phyloP scores from a whole-genome alignment of 2,113 vertebrate genomes.

The Vidua chalybeata region DNA sequence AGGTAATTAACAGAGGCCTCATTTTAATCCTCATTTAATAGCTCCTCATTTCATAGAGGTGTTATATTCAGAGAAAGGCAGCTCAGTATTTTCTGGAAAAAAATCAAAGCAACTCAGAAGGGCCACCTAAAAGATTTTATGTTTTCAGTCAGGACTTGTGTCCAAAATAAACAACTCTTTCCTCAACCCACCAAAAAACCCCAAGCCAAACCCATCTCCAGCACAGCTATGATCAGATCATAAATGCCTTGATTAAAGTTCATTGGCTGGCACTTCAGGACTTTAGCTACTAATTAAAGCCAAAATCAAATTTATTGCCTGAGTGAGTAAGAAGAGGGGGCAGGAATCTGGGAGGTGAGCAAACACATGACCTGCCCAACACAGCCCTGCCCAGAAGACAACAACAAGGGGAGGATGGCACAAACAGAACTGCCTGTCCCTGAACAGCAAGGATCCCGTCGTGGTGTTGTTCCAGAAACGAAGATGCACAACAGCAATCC shows the following conservation, averaged over 20 bases:
- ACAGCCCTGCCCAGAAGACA: neutral
- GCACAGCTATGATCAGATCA: neutral
- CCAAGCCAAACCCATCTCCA: neutral
- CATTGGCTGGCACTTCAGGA: neutral
- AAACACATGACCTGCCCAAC: neutral
- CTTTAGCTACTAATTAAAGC: neutral
- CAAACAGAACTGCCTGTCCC: neutral
- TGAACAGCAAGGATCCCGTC: rapidly evolving
- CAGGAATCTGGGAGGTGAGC: neutral
- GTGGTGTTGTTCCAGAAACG: neutral
- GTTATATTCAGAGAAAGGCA: neutral
- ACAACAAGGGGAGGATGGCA: neutral
- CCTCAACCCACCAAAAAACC: neutral
- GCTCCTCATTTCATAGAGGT: neutral
- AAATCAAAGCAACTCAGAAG: neutral
- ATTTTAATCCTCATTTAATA: conserved; percentile 26
- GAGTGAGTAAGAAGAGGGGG: neutral
- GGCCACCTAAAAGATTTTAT: neutral
- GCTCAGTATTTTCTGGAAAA: neutral
- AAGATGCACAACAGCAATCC: neutral
- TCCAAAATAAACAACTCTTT: conserved; percentile 5
- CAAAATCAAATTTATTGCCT: neutral
- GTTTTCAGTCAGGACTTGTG: neutral
- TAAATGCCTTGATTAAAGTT: neutral
- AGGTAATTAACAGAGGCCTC: neutral